Conservation (phyloP, 2,797 vertebrate species). For the Odontamblyopus rebecca region DNA sequence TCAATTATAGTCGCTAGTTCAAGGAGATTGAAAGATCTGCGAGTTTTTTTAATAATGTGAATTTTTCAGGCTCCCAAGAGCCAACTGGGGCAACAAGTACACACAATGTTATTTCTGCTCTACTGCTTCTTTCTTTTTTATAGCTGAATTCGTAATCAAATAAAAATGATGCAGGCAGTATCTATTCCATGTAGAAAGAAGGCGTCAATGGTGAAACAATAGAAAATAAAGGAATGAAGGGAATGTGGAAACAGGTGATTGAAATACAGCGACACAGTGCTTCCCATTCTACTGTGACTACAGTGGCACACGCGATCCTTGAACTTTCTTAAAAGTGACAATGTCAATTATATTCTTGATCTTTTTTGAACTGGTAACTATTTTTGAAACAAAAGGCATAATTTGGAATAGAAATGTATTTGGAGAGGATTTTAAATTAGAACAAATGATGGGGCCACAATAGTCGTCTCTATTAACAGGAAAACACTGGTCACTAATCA, state of each 20-base stretch:
- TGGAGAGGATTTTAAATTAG: neutral
- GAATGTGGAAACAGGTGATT: conserved; percentile 40
- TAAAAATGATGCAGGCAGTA: neutral
- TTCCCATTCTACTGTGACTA: neutral
- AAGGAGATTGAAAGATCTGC: neutral
- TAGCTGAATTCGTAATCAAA: neutral
- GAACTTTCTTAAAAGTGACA: too few species aligned
- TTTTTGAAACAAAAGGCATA: neutral
- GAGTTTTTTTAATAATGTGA: neutral
- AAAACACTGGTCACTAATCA: conserved; percentile 40
- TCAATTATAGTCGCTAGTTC: neutral
- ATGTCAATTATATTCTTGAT: neutral
- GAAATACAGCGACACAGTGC: conserved; percentile 27
- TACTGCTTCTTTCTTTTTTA: neutral
- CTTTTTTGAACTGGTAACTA: neutral
- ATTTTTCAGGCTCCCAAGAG: neutral
- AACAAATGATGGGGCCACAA: neutral
- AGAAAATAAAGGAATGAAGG: conserved; percentile 28
- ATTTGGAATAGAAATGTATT: too few species aligned
- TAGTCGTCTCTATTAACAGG: neutral
- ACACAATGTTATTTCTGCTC: neutral
- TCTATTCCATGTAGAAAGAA: neutral
- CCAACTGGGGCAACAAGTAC: too few species aligned
- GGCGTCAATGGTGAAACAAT: conserved; percentile 1
- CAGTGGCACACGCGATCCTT: neutral